Evolutionary conservation across 1,140 invertebrate species (phyloP), one percentile per base, ranked within the genome.

Genomic region (Drosophila ambigua): DNA sequence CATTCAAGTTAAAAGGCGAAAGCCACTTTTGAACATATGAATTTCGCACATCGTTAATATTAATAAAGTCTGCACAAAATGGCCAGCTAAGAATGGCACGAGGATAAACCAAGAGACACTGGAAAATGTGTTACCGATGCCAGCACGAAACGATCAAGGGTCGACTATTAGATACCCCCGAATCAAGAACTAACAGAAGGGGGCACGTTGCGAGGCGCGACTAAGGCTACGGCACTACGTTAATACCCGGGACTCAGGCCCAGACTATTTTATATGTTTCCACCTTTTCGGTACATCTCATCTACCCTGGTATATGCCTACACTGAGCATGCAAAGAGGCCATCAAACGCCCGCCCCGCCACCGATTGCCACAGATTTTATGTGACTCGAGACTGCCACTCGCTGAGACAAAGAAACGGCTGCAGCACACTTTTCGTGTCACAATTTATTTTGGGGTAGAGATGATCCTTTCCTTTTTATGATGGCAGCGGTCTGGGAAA

Each of bases 11-110:
- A 50, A 69, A 43, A 67, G 43, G 41, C 53, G 68, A 43, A 67
- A 31, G 41, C 53, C 57, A 60, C 58, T 35, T 58, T 68, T 50
- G 16, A 66, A 62, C 49, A 79, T 65, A 84, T 84, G 77, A 79
- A 75, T 48, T 50, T 72, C 64, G 79, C 76, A 83, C 66, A 79
- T 77, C 83, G 88, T 88, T 88, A 88, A 88, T 88, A 88, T 89
- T 88, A 83, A 83, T 80, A 88, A 78, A 77, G 75, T 60, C 74
- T 68, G 63, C 59, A 81, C 61, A 87, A 85, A 87, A 78, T 71
- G 83, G 45, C 16, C 35, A 52, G 77, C 82, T 72, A 79, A 72
- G 78, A 87, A 85, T 87, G 82, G 67, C 51, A 83, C 28, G 49
- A 57, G 52, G 41, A 41, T 50, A 57, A 51, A 57, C 20, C 23